Evolutionary conservation across 2,797 vertebrate genomes (phyloP), one percentile per base, ranked within the genome.

Genomic region (Lemur catta): DNA sequence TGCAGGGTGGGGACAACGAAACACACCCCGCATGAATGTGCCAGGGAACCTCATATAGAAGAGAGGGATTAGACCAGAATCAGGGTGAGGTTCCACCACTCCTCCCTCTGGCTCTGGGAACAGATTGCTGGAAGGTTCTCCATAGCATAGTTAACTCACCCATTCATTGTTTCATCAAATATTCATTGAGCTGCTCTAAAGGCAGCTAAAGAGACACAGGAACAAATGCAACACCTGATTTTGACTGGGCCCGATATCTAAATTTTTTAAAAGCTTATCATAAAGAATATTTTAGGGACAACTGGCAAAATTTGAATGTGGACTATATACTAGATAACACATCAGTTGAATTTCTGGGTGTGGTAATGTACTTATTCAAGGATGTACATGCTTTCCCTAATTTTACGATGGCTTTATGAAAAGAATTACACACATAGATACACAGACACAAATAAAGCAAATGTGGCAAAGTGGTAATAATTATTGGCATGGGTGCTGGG

Each of bases 371-470:
- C 65, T 38, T 75, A 20, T 28, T 69, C 46, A 91, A 43, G 52
- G n/a, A 93, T 78, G 28, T 81, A 24, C 22, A 78, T 33, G 20
- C 65, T 79, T 94, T 17, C 33, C 91, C 76, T 88, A n/a, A 35
- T 79, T 74, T 78, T 55, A 85, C 43, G 74, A 72, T 61, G 14
- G 18, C 48, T 65, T 89, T 67, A 35, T 33, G 50, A 75, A 91
- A 86, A 43, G 43, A 65, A 41, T 61, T 50, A 11, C 18, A 75
- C 6, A 65, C 3, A 43, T 13, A 72, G 1, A 48, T 1, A 71
- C 4, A 35, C 18, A 71, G 6, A 80, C 30, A 28, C 2, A 46
- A 20, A 76, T 8, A 81, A 52, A 55, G 35, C 22, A 35, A 12
- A 74, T 35, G 11, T 57, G 26, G 17, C 28, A 13, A 52, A 80